Conservation (phyloP, 2,113 vertebrate genomes). For the Columba janthina region DNA sequence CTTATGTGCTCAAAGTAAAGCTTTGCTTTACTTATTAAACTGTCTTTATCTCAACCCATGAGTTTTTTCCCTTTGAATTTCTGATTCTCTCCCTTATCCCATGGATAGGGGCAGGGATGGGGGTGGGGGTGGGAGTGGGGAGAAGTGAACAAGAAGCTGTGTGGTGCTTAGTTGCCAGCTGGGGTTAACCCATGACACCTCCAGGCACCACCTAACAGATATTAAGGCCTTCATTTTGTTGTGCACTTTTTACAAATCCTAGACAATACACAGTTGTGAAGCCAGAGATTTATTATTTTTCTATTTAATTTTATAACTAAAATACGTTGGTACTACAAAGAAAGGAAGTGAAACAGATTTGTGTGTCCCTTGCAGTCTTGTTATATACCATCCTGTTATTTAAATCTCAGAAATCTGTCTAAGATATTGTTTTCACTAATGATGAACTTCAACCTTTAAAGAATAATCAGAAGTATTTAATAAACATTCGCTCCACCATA, state of each 20-base stretch:
- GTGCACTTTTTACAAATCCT: neutral
- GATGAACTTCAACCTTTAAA: neutral
- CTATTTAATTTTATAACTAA: neutral
- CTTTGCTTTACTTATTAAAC: too few relatives aligned
- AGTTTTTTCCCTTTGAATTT: too few relatives aligned
- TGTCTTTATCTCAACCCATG: too few relatives aligned
- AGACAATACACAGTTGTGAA: neutral
- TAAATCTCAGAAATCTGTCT: neutral
- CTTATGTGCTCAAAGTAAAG: too few relatives aligned
- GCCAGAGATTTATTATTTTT: neutral
- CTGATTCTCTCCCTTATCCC: too few relatives aligned
- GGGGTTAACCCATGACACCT: neutral
- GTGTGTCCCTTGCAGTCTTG: neutral
- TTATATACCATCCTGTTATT: neutral
- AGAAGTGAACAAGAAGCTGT: too few relatives aligned
- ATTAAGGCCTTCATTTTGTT: neutral
- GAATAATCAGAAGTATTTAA: neutral
- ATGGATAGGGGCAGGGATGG: too few relatives aligned
- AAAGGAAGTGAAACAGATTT: neutral
- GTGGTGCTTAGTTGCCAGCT: too few relatives aligned
- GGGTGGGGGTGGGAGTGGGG: too few relatives aligned
- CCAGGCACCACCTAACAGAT: neutral
- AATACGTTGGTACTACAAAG: neutral
- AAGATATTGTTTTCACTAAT: neutral
- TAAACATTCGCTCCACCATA: neutral